phyloP scores from a whole-genome alignment of 92 coral and sea anemone species.

The Muricea muricata region DNA sequence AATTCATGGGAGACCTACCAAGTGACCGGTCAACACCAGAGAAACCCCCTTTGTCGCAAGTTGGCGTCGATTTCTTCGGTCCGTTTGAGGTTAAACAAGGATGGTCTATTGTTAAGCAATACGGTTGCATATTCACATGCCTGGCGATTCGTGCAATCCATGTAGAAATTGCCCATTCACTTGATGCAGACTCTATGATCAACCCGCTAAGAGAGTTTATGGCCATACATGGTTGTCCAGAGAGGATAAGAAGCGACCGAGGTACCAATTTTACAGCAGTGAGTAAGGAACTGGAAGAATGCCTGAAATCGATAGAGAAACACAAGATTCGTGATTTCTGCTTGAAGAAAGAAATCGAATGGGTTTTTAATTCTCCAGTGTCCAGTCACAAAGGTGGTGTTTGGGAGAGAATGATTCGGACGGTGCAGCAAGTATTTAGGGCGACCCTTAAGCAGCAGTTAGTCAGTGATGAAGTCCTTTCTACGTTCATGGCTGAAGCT shows the following conservation, averaged over 20 bases:
- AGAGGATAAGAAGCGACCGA: conserved; percentile 47
- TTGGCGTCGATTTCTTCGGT: conserved; percentile 53
- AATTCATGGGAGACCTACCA: too few relatives aligned
- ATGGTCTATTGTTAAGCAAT: conserved; percentile 51
- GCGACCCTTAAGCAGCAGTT: conserved; percentile 43
- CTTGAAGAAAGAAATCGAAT: conserved; percentile 36
- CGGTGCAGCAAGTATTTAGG: conserved; percentile 39
- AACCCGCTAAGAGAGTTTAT: conserved; percentile 13
- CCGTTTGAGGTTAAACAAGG: conserved; percentile 37
- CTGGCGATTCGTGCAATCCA: conserved; percentile 43
- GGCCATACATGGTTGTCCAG: conserved; percentile 42
- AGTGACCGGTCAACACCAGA: conserved; percentile 58
- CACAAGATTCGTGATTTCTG: conserved; percentile 17
- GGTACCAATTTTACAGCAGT: conserved; percentile 49
- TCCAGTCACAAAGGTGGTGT: too few relatives aligned
- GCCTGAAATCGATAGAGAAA: conserved; percentile 43
- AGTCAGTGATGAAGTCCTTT: conserved; percentile 53
- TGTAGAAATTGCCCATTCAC: conserved; percentile 52
- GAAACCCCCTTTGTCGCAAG: conserved; percentile 39
- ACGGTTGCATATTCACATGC: conserved; percentile 66
- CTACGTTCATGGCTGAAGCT: conserved; percentile 42
- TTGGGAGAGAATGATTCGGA: conserved; percentile 63
- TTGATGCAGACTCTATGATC: conserved; percentile 57
- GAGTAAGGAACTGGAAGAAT: conserved; percentile 29
- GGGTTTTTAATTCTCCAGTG: conserved; percentile 64